phyloP scores from a whole-genome alignment of 2,113 vertebrate genomes.

The Dasyornis broadbenti region DNA sequence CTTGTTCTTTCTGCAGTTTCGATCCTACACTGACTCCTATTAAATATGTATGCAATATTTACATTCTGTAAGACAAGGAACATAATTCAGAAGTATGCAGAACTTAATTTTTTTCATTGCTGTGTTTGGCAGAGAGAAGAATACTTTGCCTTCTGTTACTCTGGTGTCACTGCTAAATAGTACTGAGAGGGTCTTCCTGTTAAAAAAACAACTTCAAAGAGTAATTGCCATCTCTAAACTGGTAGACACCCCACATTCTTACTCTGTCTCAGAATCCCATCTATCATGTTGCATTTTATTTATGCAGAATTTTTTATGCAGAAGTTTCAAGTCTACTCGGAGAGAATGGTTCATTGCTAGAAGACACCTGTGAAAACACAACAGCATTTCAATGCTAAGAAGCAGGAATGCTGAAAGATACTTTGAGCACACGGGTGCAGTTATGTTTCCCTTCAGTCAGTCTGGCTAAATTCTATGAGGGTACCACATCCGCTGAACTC shows the following conservation, averaged over 20 bases:
- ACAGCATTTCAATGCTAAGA: background rate
- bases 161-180: background rate
- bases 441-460: background rate
- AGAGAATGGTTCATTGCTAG: background rate
- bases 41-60: background rate
- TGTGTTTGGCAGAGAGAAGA: background rate
- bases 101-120: background rate
- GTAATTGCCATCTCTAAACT: background rate
- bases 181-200: background rate
- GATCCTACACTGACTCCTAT: background rate
- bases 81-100: background rate
- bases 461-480: background rate
- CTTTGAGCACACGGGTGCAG: background rate
- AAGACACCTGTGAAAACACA: constrained; percentile 24
- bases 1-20: background rate
- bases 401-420: background rate
- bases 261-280: background rate
- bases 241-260: background rate
- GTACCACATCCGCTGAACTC: background rate
- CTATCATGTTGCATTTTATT: background rate
- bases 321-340: background rate
- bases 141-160: background rate
- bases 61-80: background rate
- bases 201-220: background rate
- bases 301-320: background rate